Evolutionary conservation across 1,140 invertebrate genomes (phyloP).

Genomic region (Atta texana): DNA sequence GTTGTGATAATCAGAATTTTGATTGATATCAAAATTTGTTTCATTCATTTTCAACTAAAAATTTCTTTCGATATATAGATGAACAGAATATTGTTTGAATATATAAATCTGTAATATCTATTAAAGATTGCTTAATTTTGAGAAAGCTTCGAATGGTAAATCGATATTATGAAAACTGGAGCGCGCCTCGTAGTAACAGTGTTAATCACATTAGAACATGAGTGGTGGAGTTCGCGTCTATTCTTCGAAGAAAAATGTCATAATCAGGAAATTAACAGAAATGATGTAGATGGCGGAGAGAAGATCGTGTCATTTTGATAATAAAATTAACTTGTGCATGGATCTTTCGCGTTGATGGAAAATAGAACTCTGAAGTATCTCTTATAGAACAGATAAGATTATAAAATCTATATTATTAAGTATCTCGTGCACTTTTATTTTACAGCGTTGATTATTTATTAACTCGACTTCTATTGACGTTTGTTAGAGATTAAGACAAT

Average conservation of each 20-base stretch:
- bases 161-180: constrained; percentile 32
- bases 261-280: constrained; percentile 37
- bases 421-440: neutral
- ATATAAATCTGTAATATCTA: neutral
- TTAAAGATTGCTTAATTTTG: neutral
- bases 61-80: too few species aligned
- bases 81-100: neutral
- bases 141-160: neutral
- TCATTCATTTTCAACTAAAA: too few species aligned
- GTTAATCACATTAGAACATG: constrained; percentile 33
- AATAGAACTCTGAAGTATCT: neutral
- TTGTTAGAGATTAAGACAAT: neutral
- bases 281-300: neutral
- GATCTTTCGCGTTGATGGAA: neutral
- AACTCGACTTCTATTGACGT: neutral
- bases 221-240: constrained; percentile 1
- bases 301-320: neutral
- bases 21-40: too few species aligned
- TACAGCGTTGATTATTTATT: neutral
- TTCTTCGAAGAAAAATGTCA: constrained; percentile 24
- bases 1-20: too few species aligned
- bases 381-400: constrained; percentile 1
- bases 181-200: neutral
- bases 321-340: constrained; percentile 11
- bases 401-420: neutral